Evolutionary conservation across 2,888 invertebrate genomes (phyloP), one percentile per base, ranked within the genome.

Genomic region (Agapetus fuscipes): DNA sequence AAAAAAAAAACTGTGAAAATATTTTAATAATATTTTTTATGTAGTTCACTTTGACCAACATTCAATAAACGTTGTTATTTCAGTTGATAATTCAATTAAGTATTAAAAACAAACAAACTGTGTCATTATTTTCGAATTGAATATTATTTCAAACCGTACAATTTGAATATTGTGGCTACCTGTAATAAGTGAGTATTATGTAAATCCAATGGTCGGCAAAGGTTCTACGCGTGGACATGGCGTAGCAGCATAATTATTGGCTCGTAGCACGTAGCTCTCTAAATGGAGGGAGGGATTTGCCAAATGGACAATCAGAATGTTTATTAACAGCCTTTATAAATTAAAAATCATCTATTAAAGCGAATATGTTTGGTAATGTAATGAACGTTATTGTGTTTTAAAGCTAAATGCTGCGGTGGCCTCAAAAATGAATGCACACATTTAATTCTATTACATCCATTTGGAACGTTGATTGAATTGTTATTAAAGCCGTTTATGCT

Each of bases 261-360:
- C 20, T 28, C 32, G 30, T n/a, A n/a, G 32, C 38, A 38, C 38
- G 38, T 38, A 38, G 17, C n/a, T 6, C 20, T 7, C 26, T 11
- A 26, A 26, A n/a, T 17, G 15, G 39, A 27, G 17, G 32, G 29
- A 36, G 39, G 45, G 39, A 45, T 41, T 41, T 39, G 39, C 38
- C 20, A 33, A 41, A 45, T 45, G 45, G 45, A 45, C 45, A 45
- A 41, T 45, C 41, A 41, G 36, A 45, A 45, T 33, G 41, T 41
- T 41, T 41, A 41, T 45, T 41, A 41, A 41, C 39, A 39, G 34
- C 30, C 36, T 36, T 41, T 41, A 41, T 41, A 41, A 45, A 45
- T 41, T 45, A 45, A 41, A 45, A 45, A 45, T 45, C 28, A 38
- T 17, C 41, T 17, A 36, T 41, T 36, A 36, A 36, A 36, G 27